These are phyloP conservation scores for Tipula vernalis DNA, from an alignment of 2,888 invertebrate species.

Conservation along the genomic window DNA sequence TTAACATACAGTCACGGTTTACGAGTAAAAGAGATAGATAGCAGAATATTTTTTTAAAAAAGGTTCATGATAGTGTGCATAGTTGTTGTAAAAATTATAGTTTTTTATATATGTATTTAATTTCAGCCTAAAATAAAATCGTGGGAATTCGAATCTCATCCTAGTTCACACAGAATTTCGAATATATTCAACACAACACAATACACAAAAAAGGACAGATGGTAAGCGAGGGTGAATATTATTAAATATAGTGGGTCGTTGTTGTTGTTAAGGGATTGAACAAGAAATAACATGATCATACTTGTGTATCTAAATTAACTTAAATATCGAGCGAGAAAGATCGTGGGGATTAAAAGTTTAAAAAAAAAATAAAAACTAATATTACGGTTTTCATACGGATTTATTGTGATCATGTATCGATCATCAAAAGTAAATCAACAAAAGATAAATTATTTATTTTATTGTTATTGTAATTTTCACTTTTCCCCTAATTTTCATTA, in stretches of 20 bases:
- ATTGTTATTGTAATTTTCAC: not conserved
- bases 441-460: not conserved
- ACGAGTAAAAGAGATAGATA: not conserved
- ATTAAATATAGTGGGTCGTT: not conserved
- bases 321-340: not conserved
- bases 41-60: not conserved
- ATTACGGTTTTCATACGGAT: not conserved
- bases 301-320: not conserved
- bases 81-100: not conserved
- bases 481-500: not conserved
- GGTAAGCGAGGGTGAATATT: conserved; percentile 12
- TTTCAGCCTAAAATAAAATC: conserved; percentile 18
- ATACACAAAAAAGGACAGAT: conserved; percentile 9
- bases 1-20: not conserved
- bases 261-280: not conserved
- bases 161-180: conserved; percentile 25
- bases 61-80: not conserved
- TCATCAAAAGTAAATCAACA: not conserved
- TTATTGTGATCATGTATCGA: not conserved
- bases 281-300: not conserved
- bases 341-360: not conserved
- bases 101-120: not conserved
- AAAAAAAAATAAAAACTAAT: not conserved
- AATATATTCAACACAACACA: not conserved
- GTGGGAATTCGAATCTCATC: conserved; percentile 26